Conservation (phyloP, 1,140 invertebrate genomes). For the Caenorhabditis briggsae region DNA sequence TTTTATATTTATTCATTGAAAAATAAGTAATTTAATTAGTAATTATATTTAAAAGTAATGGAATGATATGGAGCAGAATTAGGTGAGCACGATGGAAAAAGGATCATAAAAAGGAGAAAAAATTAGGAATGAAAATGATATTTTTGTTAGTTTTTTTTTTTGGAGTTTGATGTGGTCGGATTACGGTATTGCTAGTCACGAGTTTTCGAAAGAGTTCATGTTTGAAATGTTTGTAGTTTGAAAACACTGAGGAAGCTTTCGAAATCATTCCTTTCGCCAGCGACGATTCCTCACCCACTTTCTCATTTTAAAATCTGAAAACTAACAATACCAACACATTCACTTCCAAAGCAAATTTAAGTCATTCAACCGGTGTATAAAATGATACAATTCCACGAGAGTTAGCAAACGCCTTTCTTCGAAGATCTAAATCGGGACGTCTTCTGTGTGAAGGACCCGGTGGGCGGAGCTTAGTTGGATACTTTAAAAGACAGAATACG, state of each 20-base stretch:
- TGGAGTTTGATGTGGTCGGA: too few relatives aligned
- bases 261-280: too few relatives aligned
- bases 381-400: constrained; percentile 33
- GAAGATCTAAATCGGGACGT: constrained; percentile 44
- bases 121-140: neutral
- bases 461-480: constrained; percentile 58
- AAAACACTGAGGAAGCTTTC: too few relatives aligned
- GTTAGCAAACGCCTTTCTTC: constrained; percentile 47
- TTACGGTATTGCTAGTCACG: too few relatives aligned
- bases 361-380: constrained; percentile 42
- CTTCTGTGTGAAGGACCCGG: constrained; percentile 56
- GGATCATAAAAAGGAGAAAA: neutral
- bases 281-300: too few relatives aligned
- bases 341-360: neutral
- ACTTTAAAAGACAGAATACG: constrained; percentile 62
- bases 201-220: too few relatives aligned
- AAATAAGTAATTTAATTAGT: neutral
- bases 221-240: too few relatives aligned
- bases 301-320: neutral
- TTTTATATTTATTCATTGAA: neutral
- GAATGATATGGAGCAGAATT: neutral
- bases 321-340: neutral
- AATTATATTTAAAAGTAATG: neutral
- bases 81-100: neutral
- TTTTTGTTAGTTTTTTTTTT: neutral